These are phyloP conservation scores for Venturia canescens DNA, from an alignment of 1,140 invertebrate species.

Conservation along the genomic window DNA sequence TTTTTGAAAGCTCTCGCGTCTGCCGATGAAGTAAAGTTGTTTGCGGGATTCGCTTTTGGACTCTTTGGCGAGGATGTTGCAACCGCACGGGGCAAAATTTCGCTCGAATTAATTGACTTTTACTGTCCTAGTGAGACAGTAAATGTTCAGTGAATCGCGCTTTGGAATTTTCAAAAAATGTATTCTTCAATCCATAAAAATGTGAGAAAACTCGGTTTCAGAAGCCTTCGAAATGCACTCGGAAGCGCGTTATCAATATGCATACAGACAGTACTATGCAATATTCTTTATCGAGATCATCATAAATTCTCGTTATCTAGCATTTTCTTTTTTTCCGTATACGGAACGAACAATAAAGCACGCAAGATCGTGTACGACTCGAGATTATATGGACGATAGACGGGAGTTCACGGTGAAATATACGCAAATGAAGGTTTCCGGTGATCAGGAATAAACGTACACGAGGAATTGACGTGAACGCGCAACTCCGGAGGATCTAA, in stretches of 20 bases:
- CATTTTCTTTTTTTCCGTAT: neutral
- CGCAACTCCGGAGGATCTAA: neutral
- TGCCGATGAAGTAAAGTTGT: too few species aligned
- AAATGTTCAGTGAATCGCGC: too few species aligned
- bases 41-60: too few species aligned
- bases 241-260: neutral
- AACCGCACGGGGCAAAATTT: too few species aligned
- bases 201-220: neutral
- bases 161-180: neutral
- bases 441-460: slow-evolving; percentile 3
- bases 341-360: neutral
- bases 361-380: neutral
- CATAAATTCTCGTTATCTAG: slow-evolving; percentile 14
- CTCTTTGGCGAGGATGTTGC: too few species aligned
- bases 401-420: neutral
- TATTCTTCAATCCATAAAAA: neutral
- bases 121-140: too few species aligned
- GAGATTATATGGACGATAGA: slow-evolving; percentile 3
- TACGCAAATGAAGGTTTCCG: neutral
- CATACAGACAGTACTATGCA: neutral
- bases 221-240: neutral
- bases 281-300: slow-evolving; percentile 11
- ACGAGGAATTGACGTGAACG: too few species aligned
- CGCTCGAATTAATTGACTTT: too few species aligned
- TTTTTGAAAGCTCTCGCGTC: too few species aligned